Percentiles rank a stretch among this genome's conserved stretches.
Conservation (phyloP, 2,797 vertebrate genomes). For the Loriculus beryllinus region DNA sequence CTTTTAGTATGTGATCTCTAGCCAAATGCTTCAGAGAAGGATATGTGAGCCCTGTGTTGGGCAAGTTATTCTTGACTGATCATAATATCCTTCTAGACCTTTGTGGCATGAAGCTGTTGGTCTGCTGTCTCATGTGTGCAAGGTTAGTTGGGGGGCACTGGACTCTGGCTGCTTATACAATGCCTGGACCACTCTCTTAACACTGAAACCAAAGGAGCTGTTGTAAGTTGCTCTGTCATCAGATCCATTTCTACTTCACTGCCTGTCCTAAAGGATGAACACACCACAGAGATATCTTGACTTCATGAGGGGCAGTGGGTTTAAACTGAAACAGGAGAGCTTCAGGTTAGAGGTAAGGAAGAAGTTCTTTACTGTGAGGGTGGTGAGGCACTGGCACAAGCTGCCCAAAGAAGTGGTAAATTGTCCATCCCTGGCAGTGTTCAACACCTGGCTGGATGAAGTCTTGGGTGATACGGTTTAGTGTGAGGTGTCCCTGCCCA, state of each 20-base stretch:
- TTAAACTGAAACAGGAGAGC: background rate
- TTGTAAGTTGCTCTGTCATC: background rate
- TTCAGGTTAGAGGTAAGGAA: background rate
- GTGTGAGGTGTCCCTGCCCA: background rate
- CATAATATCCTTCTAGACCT: background rate
- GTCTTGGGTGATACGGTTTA: background rate
- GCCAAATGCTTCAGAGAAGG: constrained; percentile 1
- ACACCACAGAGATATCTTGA: background rate
- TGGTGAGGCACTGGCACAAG: background rate
- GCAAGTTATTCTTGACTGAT: background rate
- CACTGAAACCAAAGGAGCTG: accelerated
- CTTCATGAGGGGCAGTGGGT: background rate
- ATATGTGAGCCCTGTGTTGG: background rate
- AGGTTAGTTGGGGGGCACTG: background rate
- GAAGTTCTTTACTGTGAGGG: background rate
- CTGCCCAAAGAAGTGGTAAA: background rate
- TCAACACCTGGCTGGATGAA: background rate
- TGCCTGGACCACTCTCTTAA: accelerated
- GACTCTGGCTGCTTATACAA: background rate
- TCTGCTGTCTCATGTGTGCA: background rate
- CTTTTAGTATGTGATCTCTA: background rate
- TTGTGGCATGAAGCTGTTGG: background rate
- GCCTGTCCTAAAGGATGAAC: background rate
- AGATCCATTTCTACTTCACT: background rate
- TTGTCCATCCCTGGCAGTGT: background rate